Evolutionary conservation across 2,797 vertebrate genomes (phyloP).

Genomic region (Craterocephalus amniculus): DNA sequence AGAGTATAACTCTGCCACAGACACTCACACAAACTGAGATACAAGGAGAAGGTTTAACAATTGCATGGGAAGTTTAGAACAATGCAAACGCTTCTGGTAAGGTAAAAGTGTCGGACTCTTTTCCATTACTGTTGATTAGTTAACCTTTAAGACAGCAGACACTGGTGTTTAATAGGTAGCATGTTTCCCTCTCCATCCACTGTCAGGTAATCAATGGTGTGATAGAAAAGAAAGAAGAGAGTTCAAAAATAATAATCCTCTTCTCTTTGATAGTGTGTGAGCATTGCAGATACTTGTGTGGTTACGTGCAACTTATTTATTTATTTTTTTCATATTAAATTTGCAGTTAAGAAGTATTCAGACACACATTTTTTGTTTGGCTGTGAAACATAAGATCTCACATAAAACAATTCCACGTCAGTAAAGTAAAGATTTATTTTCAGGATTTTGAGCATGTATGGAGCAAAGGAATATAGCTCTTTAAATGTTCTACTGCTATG

Average conservation of each 20-base stretch:
- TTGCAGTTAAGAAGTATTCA: constrained; percentile 2
- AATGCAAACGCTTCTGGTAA: constrained; percentile 23
- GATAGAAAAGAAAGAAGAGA: constrained; percentile 47
- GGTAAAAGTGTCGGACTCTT: constrained; percentile 53
- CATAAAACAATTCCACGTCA: not conserved
- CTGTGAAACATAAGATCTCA: not conserved
- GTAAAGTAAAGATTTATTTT: not conserved
- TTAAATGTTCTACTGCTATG: not conserved
- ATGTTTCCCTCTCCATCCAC: constrained; percentile 47
- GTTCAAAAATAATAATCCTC: constrained; percentile 48
- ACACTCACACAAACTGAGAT: not conserved
- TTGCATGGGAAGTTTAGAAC: constrained; percentile 17
- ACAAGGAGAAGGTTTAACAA: not conserved
- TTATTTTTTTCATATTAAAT: constrained; percentile 4
- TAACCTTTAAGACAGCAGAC: constrained; percentile 76
- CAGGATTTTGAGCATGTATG: not conserved
- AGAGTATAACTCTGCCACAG: not conserved
- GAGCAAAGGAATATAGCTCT: not conserved
- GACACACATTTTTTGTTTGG: not conserved
- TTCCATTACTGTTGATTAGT: constrained; percentile 74
- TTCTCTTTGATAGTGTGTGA: constrained; percentile 26
- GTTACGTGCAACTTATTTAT: not conserved
- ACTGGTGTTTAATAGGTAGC: constrained; percentile 67
- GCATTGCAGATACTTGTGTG: not conserved
- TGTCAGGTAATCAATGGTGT: constrained; percentile 75